Evolutionary conservation across 1,140 invertebrate species (phyloP), one percentile per base, ranked within the genome.

Genomic region (Oedothorax gibbosus): DNA sequence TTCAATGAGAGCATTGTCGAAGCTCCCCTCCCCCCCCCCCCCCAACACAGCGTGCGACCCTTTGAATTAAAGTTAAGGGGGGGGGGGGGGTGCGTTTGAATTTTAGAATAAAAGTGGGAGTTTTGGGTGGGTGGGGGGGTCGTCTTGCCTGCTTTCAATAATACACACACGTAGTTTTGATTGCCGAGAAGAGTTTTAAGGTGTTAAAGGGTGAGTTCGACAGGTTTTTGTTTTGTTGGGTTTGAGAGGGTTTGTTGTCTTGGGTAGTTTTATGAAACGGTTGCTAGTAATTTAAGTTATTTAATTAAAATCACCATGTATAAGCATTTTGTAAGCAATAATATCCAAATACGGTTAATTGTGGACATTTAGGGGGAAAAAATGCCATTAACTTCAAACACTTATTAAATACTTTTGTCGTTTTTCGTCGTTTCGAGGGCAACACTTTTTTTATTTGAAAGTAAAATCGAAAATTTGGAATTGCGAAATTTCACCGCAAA

Each of bases 1-100:
- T 85, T 78, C 78, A 85, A 85, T 85, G 69, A 57, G 71, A 85
- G 83, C 71, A 85, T 85, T 85, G 83, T 85, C 78, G 83, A 73
- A 68, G 1, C 71, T 62, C 73, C 7, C 72, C n/a, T n/a, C n/a
- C n/a, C n/a, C n/a, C 73, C 7, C 35, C 5, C 35, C 35, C 35
- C 35, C 35, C 35, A 35, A 2, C 35, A 35, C 35, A 35, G 35
- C 35, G 35, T 35, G 35, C 35, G 35, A 35, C 35, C 75, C 65
- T 68, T 76, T 68, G 83, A 65, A 85, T 85, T 77, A 85, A 77
- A 85, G 83, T 84, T 84, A 84, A 72, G 75, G 75, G 35, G 35
- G 35, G 35, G n/a, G 79, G 60, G 35, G 50, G 77, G 21, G 77
- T 66, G 77, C 62, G 71, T 71, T 71, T 60, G 80, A 82, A 82